Conservation (phyloP, 1,140 invertebrate genomes). For the Ceratosolen fusciceps region DNA sequence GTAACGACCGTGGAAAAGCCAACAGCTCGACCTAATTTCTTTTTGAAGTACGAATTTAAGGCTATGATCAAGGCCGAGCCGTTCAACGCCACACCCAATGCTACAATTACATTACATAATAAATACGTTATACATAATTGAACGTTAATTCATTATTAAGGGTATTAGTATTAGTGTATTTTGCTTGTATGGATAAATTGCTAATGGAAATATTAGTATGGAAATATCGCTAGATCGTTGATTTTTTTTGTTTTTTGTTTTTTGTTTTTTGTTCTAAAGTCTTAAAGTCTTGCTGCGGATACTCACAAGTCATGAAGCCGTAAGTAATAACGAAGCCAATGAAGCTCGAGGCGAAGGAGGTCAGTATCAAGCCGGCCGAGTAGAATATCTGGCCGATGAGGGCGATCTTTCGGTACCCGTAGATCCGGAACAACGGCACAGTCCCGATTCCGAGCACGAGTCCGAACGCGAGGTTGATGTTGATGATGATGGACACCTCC, state of each 20-base stretch:
- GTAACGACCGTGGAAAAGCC: slow-evolving; percentile 80
- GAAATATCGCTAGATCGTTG: too few relatives aligned
- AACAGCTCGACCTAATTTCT: slow-evolving; percentile 78
- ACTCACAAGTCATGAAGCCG: slow-evolving; percentile 78
- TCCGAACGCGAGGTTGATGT: slow-evolving; percentile 75
- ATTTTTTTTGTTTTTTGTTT: too few relatives aligned
- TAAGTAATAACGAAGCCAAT: slow-evolving; percentile 74
- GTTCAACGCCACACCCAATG: slow-evolving; percentile 76
- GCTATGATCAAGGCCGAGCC: slow-evolving; percentile 80
- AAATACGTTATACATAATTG: too few relatives aligned
- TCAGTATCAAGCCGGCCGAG: slow-evolving; percentile 70
- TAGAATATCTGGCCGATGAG: slow-evolving; percentile 69
- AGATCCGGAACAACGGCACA: slow-evolving; percentile 73
- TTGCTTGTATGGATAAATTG: too few relatives aligned
- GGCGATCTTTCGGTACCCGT: slow-evolving; percentile 74
- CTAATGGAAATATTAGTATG: too few relatives aligned
- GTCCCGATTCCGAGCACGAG: slow-evolving; percentile 76
- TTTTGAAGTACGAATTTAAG: slow-evolving; percentile 80
- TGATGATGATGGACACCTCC: slow-evolving; percentile 74
- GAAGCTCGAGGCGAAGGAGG: slow-evolving; percentile 70
- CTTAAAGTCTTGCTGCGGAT: too few relatives aligned
- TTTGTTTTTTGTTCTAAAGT: too few relatives aligned
- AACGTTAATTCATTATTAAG: too few relatives aligned
- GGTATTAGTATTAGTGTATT: too few relatives aligned
- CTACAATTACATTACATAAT: slow-evolving; percentile 72